A percentile compares a stretch with the other conserved stretches of the same genome.
phyloP scores from a whole-genome alignment of 2,888 invertebrate species.

The Rhogogaster chlorosoma region DNA sequence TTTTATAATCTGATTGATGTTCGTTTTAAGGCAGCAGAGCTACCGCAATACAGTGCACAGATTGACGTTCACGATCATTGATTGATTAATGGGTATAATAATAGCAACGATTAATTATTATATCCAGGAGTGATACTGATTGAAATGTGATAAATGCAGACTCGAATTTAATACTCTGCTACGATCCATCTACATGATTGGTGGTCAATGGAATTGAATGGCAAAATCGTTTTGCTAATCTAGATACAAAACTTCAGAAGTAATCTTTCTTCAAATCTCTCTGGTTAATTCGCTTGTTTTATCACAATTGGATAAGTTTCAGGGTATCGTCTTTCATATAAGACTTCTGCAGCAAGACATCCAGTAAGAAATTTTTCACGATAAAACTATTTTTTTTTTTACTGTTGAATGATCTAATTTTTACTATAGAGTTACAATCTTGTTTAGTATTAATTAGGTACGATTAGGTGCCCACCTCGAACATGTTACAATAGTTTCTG shows the following conservation, averaged over 20 bases:
- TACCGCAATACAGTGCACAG: background rate
- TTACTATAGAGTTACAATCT: background rate
- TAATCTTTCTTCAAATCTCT: too few relatives aligned
- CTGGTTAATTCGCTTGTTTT: too few relatives aligned
- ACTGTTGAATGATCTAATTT: background rate
- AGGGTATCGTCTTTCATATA: too few relatives aligned
- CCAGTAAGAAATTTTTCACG: background rate
- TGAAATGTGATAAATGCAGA: background rate
- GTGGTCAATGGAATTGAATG: background rate
- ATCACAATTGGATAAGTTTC: too few relatives aligned
- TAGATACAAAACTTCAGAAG: too few relatives aligned
- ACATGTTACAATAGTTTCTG: conserved; percentile 37
- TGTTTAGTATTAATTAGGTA: background rate
- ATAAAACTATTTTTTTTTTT: background rate
- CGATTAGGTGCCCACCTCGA: conserved; percentile 26
- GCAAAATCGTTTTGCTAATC: too few relatives aligned
- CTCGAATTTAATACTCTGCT: background rate
- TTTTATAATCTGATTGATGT: background rate
- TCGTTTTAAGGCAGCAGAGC: background rate
- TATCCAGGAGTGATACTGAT: background rate
- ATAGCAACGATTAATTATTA: background rate
- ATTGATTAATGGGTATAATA: background rate
- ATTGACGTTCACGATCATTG: background rate
- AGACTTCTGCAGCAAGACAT: background rate
- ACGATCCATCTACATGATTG: background rate